Conservation (phyloP, 1,140 invertebrate genomes). For the Lasioglossum baleicum region DNA sequence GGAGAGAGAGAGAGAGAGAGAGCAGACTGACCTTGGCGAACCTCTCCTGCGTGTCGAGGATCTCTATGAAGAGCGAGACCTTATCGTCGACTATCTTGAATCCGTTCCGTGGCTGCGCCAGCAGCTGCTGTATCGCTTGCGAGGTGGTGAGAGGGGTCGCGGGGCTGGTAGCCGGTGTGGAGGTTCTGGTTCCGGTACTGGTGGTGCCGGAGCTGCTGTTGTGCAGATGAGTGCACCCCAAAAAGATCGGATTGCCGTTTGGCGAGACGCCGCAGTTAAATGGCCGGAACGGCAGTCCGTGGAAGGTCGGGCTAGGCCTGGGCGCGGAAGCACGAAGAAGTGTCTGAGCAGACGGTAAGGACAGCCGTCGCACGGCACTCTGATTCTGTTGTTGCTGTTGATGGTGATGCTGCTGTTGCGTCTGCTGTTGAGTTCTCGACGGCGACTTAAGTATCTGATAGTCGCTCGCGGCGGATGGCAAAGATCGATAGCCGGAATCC, state of each 20-base stretch:
- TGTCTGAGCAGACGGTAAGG: conserved; percentile 75
- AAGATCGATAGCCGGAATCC: conserved; percentile 80
- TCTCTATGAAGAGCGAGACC: conserved; percentile 88
- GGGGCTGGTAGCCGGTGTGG: conserved; percentile 80
- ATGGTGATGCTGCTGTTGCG: conserved; percentile 51
- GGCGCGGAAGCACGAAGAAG: conserved; percentile 76
- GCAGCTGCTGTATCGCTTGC: conserved; percentile 85
- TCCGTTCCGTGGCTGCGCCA: conserved; percentile 85
- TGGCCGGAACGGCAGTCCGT: conserved; percentile 81
- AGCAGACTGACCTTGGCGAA: conserved; percentile 86
- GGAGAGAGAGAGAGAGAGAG: not conserved
- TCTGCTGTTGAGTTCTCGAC: conserved; percentile 66
- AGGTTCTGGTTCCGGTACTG: conserved; percentile 67
- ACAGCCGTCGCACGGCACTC: conserved; percentile 70
- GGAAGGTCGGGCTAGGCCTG: conserved; percentile 83
- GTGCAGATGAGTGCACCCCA: conserved; percentile 79
- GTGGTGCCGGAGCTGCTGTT: conserved; percentile 54
- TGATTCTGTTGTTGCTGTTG: conserved; percentile 50
- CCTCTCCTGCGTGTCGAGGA: conserved; percentile 88
- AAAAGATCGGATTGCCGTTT: conserved; percentile 78
- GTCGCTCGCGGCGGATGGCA: conserved; percentile 82
- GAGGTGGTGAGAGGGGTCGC: conserved; percentile 79
- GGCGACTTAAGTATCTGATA: conserved; percentile 82
- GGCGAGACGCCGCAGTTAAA: conserved; percentile 78
- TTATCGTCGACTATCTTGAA: conserved; percentile 88